These are phyloP conservation scores for Calliopum simillimum DNA, from an alignment of 2,888 invertebrate genomes.

Conservation along the genomic window DNA sequence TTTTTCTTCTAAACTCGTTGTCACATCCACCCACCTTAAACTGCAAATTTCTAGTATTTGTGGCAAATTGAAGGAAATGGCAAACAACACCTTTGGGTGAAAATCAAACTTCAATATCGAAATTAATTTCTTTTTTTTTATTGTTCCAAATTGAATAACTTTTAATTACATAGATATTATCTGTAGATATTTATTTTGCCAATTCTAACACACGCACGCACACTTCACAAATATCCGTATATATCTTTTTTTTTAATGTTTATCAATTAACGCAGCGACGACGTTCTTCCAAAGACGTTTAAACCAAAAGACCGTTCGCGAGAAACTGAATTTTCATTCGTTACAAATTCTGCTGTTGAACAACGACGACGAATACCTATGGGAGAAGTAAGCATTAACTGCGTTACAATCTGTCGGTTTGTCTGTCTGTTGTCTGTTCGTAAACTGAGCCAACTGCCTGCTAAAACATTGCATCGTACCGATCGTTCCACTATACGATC, in stretches of 20 bases:
- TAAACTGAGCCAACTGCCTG: neutral
- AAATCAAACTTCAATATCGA: too few species aligned
- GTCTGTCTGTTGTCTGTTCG: too few species aligned
- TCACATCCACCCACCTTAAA: constrained; percentile 13
- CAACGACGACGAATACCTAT: neutral
- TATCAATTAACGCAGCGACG: constrained; percentile 19
- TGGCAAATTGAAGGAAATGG: too few species aligned
- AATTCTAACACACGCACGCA: constrained; percentile 43
- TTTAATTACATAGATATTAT: too few species aligned
- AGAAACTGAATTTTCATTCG: constrained; percentile 45
- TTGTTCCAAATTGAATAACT: too few species aligned
- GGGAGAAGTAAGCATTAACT: neutral
- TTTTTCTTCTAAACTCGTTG: constrained; percentile 2
- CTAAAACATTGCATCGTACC: too few species aligned
- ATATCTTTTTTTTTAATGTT: constrained; percentile 13
- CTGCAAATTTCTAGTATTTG: too few species aligned
- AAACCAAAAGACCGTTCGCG: constrained; percentile 51
- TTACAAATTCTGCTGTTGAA: neutral
- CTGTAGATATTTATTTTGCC: neutral
- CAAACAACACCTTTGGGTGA: too few species aligned
- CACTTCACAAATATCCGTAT: constrained; percentile 43
- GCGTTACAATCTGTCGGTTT: neutral
- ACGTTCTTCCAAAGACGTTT: constrained; percentile 46
- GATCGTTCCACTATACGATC: too few species aligned
- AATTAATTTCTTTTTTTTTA: too few species aligned